phyloP scores from a whole-genome alignment of 2,797 vertebrate genomes.

The Poecilia picta region DNA sequence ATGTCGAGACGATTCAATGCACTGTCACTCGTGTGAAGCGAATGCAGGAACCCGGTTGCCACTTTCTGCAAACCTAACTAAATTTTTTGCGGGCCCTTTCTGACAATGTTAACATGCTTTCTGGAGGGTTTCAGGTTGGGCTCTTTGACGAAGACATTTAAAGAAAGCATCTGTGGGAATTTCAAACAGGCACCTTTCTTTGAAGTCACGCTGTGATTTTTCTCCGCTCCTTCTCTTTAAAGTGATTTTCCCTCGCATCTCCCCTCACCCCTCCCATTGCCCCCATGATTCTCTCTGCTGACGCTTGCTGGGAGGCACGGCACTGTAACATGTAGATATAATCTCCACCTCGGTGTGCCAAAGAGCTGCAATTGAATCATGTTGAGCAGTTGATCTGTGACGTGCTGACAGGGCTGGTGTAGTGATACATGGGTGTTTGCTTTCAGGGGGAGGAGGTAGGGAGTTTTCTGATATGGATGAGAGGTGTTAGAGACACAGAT shows the following conservation, averaged over 20 bases:
- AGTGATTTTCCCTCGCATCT: background rate
- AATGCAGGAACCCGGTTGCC: conserved; percentile 3
- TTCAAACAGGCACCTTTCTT: conserved; percentile 48
- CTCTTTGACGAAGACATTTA: conserved; percentile 34
- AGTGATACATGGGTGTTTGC: conserved; percentile 69
- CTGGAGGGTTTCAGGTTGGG: conserved; percentile 19
- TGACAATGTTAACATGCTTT: conserved; percentile 30
- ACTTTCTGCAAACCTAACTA: conserved; percentile 12
- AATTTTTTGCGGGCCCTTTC: conserved; percentile 9
- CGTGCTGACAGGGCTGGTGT: conserved; percentile 66
- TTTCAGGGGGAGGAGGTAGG: conserved; percentile 58
- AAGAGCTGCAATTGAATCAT: conserved; percentile 56
- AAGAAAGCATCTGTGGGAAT: conserved; percentile 20
- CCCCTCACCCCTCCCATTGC: background rate
- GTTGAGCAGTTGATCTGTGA: conserved; percentile 63
- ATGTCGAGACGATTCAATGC: conserved; percentile 40
- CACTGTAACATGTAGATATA: conserved; percentile 62
- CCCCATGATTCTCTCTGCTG: conserved; percentile 5
- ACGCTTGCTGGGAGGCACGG: conserved; percentile 61
- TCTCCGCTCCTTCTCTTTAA: conserved; percentile 9
- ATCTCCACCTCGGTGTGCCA: conserved; percentile 69
- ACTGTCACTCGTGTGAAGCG: conserved; percentile 41
- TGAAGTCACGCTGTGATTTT: conserved; percentile 49
- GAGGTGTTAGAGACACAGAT: conserved; percentile 27
- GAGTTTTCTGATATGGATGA: conserved; percentile 21